Conservation (phyloP, 2,797 vertebrate species). For the Cirrhinus mrigala region DNA sequence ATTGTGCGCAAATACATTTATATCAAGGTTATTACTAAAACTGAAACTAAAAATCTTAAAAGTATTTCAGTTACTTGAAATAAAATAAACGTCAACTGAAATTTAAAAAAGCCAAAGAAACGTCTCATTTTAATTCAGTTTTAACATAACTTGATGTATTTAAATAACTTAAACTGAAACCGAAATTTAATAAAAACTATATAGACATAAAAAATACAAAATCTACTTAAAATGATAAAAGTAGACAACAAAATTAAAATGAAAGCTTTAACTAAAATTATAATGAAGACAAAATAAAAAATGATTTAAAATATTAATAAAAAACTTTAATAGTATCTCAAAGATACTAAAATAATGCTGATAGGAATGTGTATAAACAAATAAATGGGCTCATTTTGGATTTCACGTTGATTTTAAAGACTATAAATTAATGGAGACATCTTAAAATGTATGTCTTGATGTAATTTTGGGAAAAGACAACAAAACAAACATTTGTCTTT, state of each 20-base stretch:
- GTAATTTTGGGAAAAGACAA: neutral
- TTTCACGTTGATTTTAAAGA: neutral
- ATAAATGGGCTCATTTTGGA: neutral
- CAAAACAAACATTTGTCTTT: neutral
- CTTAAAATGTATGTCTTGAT: neutral
- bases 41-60: neutral
- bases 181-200: no score
- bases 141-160: no score
- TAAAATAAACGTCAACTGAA: neutral
- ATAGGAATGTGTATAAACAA: neutral
- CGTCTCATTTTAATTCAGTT: neutral
- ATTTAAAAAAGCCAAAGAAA: no score
- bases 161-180: no score
- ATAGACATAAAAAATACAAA: neutral
- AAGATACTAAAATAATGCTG: neutral
- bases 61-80: neutral
- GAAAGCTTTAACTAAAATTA: no score
- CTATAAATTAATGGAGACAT: neutral
- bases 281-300: neutral
- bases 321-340: neutral
- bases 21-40: neutral
- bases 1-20: neutral
- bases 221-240: neutral
- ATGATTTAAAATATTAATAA: no score
- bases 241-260: neutral